A percentile compares a stretch with the other conserved stretches of the same genome.
phyloP scores from a whole-genome alignment of 2,797 vertebrate species.

The Leptatherina wallacei region DNA sequence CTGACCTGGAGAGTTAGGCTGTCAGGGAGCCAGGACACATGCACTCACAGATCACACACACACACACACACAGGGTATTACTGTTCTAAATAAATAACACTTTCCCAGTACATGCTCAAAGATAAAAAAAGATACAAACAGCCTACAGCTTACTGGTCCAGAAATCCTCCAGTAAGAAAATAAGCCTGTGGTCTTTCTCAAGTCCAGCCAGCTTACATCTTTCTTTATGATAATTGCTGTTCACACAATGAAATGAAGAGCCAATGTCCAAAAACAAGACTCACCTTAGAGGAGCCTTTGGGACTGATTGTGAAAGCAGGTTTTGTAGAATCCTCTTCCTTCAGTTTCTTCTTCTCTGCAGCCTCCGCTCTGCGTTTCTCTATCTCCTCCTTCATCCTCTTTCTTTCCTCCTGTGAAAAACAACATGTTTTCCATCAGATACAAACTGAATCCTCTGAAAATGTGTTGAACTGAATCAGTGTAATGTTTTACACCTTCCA shows the following conservation, averaged over 20 bases:
- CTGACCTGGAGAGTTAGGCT: not conserved
- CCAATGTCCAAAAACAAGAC: not conserved
- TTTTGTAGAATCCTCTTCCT: slow-evolving; percentile 82
- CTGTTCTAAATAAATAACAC: not conserved
- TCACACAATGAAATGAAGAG: no score
- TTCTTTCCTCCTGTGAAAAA: slow-evolving; percentile 90
- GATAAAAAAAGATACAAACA: not conserved
- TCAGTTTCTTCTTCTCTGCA: slow-evolving; percentile 93
- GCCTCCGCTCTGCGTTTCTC: slow-evolving; percentile 95
- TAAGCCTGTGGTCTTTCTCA: not conserved
- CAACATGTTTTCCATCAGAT: not conserved
- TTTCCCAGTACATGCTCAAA: not conserved
- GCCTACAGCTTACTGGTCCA: no score
- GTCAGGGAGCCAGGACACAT: slow-evolving; percentile 31
- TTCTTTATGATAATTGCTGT: not conserved
- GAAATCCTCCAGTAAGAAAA: not conserved
- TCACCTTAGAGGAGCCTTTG: slow-evolving; percentile 94
- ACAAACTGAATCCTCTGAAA: not conserved
- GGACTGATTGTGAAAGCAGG: slow-evolving; percentile 89
- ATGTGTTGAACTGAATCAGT: not conserved
- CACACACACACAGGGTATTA: not conserved
- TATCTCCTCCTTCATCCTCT: slow-evolving; percentile 94
- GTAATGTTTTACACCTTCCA: not conserved
- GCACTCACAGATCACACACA: not conserved
- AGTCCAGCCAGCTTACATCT: not conserved